phyloP scores from a whole-genome alignment of 2,888 invertebrate species.

The Ormyrus nitidulus region DNA sequence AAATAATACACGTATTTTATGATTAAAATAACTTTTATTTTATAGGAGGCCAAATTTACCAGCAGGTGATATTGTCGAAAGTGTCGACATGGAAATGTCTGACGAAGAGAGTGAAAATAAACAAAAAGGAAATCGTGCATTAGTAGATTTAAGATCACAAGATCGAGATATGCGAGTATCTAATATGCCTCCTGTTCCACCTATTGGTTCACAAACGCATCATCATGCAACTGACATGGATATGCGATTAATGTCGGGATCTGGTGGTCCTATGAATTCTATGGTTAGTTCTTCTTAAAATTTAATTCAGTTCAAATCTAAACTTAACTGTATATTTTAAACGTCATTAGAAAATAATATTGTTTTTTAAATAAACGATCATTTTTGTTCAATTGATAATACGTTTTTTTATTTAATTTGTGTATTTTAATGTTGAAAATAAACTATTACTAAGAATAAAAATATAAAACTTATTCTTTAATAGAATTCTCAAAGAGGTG shows the following conservation, averaged over 20 bases:
- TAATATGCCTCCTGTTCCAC: constrained; percentile 53
- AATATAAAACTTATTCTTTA: constrained; percentile 7
- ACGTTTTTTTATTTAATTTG: neutral
- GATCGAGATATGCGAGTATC: constrained; percentile 70
- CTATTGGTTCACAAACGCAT: constrained; percentile 69
- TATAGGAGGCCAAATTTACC: constrained; percentile 48
- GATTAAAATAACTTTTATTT: constrained; percentile 13
- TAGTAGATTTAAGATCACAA: constrained; percentile 71
- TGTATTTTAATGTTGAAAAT: neutral
- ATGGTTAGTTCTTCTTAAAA: constrained; percentile 37
- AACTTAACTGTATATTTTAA: no score
- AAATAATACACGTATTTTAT: neutral
- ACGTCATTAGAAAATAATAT: neutral
- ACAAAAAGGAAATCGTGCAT: constrained; percentile 67
- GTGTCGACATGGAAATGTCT: constrained; percentile 88
- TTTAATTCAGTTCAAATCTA: no score
- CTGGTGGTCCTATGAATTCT: constrained; percentile 53
- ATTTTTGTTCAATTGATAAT: neutral
- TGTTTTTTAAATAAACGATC: neutral
- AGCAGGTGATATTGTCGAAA: constrained; percentile 83
- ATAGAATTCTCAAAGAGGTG: constrained; percentile 51
- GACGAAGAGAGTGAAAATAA: constrained; percentile 82
- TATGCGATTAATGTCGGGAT: constrained; percentile 71
- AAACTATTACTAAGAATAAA: neutral
- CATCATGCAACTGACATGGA: constrained; percentile 74